Base-by-base conservation (phyloP, 1,140 invertebrate genomes). In the Aphis craccivora region DNA sequence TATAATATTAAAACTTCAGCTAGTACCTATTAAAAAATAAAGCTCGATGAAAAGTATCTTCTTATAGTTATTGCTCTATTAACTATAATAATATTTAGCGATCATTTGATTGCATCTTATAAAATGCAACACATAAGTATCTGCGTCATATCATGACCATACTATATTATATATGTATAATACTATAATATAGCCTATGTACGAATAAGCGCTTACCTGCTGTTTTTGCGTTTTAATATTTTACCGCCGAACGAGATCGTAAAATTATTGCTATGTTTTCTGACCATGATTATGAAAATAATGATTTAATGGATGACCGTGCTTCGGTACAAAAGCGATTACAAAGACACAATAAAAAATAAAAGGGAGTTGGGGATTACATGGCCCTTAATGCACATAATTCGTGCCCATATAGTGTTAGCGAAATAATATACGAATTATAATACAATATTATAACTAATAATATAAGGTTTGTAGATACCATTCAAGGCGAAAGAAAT, bases 341-440 rank as follows among this genome's bases (percentile, higher is more conserved):
- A 76, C 60, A 76, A 76, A 76, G 60, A 76, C 60, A n/a, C 30
- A 76, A 76, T 76, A 76, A 76, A 76, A 76, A 76, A 25, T 76
- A 35, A 76, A 76, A n/a, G 60, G 60, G 60, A 76, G 60, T 76
- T 76, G 14, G 60, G 55, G 60, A 76, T 76, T 76, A 76, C 60
- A 18, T 51, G 14, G 14, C 60, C 60, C 30, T 76, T 76, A 35
- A 76, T 76, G 30, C 60, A n/a, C 60, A 35, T n/a, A n/a, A 76
- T 76, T 76, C n/a, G 30, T 76, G 30, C 60, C 60, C 60, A 76
- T 76, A 76, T 18, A 76, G 60, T 76, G n/a, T 76, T 76, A 18
- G 60, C 2, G 18, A 67, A 67, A 67, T 67, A 67, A 67, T 67
- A 67, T 76, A 76, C 4, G n/a, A 76, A 76, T n/a, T 76, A 76